Conservation (phyloP, 2,797 vertebrate species). For the Gymnocypris eckloni region DNA sequence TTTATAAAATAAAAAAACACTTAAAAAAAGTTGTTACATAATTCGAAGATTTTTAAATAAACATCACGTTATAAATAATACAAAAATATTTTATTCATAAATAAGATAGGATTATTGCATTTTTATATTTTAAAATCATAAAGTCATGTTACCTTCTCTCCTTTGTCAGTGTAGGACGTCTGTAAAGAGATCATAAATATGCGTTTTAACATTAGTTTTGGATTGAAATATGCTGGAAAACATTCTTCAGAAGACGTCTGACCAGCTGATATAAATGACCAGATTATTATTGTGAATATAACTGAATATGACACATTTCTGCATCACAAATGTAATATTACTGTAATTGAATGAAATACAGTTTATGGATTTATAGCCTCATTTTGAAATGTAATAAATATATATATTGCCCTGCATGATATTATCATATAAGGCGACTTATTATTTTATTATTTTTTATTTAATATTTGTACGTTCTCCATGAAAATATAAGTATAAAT, state of each 20-base stretch:
- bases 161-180: constrained; percentile 86
- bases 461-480: background rate
- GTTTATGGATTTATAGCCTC: background rate
- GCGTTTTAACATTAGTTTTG: background rate
- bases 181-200: constrained; percentile 57
- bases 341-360: background rate
- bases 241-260: background rate
- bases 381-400: background rate
- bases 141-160: constrained; percentile 79
- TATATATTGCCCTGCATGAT: too few species aligned
- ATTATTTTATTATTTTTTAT: too few species aligned
- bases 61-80: background rate
- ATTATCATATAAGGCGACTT: too few species aligned
- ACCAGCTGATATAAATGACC: too few species aligned
- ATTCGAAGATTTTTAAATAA: too few species aligned
- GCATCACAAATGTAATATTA: background rate
- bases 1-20: background rate
- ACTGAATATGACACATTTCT: background rate
- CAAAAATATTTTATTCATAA: background rate
- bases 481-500: background rate
- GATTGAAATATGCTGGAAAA: background rate
- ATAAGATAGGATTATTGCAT: background rate
- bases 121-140: background rate
- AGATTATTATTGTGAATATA: background rate
- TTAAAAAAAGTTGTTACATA: background rate